These are phyloP conservation scores for Smutsia temminckii DNA, from an alignment of 2,797 vertebrate genomes.

Conservation along the genomic window DNA sequence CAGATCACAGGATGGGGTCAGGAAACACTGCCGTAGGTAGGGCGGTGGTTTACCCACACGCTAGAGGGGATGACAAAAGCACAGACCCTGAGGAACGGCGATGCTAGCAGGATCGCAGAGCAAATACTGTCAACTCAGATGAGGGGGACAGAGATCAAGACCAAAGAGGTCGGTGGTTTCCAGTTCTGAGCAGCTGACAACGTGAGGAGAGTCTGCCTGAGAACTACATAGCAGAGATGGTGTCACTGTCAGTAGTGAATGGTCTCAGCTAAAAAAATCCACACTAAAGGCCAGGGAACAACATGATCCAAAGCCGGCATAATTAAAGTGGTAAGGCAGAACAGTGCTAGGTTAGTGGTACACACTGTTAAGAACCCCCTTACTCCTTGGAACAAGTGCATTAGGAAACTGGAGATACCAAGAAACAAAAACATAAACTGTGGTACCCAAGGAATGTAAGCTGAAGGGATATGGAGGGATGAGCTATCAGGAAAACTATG, in stretches of 20 bases:
- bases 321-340: neutral
- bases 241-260: neutral
- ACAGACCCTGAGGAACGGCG: neutral
- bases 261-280: neutral
- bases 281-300: neutral
- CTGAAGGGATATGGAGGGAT: neutral
- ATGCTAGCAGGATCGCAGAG: neutral
- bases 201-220: neutral
- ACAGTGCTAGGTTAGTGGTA: neutral
- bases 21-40: neutral
- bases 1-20: neutral
- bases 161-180: neutral
- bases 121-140: neutral
- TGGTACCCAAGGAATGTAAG: fast-evolving
- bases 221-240: neutral
- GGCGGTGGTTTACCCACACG: too few relatives aligned
- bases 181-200: neutral
- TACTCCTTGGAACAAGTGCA: neutral
- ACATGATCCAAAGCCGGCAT: neutral
- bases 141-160: neutral
- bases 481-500: neutral
- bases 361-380: neutral
- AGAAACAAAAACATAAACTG: neutral
- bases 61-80: neutral
- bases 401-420: neutral